Conservation (phyloP, 2,797 vertebrate species). For the Mallotus villosus region DNA sequence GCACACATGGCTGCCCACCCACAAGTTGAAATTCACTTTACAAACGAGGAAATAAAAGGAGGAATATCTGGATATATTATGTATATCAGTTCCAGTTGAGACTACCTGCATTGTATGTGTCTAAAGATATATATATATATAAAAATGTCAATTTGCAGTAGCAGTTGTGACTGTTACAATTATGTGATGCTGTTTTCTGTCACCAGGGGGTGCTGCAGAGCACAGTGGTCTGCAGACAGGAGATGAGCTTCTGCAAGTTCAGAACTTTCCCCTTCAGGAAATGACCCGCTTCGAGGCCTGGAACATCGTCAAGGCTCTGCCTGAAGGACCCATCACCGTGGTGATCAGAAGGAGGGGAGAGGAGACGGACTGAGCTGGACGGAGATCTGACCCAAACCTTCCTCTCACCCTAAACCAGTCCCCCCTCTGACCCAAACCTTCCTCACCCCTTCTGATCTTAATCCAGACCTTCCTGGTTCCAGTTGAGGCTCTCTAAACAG, state of each 20-base stretch:
- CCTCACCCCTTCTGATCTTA: too few relatives aligned
- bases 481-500: background rate
- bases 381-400: background rate
- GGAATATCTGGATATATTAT: too few relatives aligned
- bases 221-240: slow-evolving; percentile 80
- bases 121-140: too few relatives aligned
- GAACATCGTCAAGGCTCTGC: slow-evolving; percentile 86
- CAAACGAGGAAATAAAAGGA: too few relatives aligned
- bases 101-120: too few relatives aligned
- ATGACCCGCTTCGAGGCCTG: slow-evolving; percentile 92
- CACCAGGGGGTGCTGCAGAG: slow-evolving; percentile 77
- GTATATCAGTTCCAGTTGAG: too few relatives aligned
- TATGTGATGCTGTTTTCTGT: background rate
- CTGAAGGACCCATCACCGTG: slow-evolving; percentile 77
- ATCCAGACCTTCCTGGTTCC: background rate
- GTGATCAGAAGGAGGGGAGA: slow-evolving; percentile 72
- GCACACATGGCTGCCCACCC: too few relatives aligned
- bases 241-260: slow-evolving; percentile 85
- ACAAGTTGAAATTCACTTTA: too few relatives aligned
- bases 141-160: too few relatives aligned
- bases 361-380: slow-evolving; percentile 42
- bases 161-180: background rate
- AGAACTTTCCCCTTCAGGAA: slow-evolving; percentile 76
- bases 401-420: too few relatives aligned
- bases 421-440: too few relatives aligned